These are phyloP conservation scores for Oryzias sinensis DNA, from an alignment of 2,797 vertebrate genomes.

Conservation along the genomic window DNA sequence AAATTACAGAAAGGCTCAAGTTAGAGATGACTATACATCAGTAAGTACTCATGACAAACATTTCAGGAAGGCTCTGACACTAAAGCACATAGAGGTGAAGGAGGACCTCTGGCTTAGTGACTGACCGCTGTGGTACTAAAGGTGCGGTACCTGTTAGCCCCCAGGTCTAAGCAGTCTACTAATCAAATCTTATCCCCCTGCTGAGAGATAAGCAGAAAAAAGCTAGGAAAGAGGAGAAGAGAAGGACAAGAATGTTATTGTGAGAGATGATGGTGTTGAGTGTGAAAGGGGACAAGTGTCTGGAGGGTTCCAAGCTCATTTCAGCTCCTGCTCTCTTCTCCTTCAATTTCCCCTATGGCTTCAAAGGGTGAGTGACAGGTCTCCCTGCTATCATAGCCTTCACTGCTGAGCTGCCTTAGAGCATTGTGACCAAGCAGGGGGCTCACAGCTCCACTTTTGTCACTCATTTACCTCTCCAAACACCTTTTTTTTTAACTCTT, in stretches of 20 bases:
- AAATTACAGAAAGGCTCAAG: too few relatives aligned
- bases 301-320: slow-evolving; percentile 61
- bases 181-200: slow-evolving; percentile 74
- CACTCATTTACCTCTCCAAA: slow-evolving; percentile 45
- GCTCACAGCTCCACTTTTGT: slow-evolving; percentile 53
- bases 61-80: slow-evolving; percentile 44
- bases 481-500: slow-evolving; percentile 24
- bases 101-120: slow-evolving; percentile 61
- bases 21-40: slow-evolving; percentile 3
- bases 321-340: slow-evolving; percentile 32
- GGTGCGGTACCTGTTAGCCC: slow-evolving; percentile 69
- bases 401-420: slow-evolving; percentile 61
- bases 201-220: slow-evolving; percentile 55
- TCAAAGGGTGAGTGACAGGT: slow-evolving; percentile 71
- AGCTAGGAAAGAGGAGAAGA: slow-evolving; percentile 30
- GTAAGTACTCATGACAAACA: slow-evolving; percentile 7
- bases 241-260: slow-evolving; percentile 56
- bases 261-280: slow-evolving; percentile 57
- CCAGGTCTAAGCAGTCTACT: slow-evolving; percentile 67
- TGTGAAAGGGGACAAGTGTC: slow-evolving; percentile 69
- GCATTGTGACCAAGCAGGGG: slow-evolving; percentile 62
- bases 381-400: slow-evolving; percentile 63
- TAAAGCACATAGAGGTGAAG: slow-evolving; percentile 26
- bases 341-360: slow-evolving; percentile 50
- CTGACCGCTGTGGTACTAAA: slow-evolving; percentile 79